Evolutionary conservation across 2,888 invertebrate genomes (phyloP).

Genomic region (Dasysyrphus albostriatus): DNA sequence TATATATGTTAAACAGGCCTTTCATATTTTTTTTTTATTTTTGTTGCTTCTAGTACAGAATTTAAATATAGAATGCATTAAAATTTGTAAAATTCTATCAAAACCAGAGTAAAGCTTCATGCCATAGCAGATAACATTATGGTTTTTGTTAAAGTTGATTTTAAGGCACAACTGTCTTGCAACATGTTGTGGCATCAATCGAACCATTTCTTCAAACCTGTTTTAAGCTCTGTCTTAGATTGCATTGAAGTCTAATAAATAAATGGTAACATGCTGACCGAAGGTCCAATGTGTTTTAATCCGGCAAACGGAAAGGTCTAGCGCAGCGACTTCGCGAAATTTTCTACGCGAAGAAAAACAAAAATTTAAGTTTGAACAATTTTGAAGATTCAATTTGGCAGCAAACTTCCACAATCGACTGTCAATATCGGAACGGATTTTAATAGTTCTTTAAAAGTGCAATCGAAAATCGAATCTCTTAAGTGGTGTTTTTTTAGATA

Average conservation of each 20-base stretch:
- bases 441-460: slow-evolving; percentile 10
- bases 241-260: slow-evolving; percentile 67
- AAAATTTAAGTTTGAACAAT: not conserved
- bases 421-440: not conserved
- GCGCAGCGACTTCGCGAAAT: slow-evolving; percentile 32
- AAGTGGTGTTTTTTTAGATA: slow-evolving; percentile 29
- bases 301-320: slow-evolving; percentile 62
- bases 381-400: not conserved
- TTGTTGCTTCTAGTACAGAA: no score
- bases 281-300: slow-evolving; percentile 58
- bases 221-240: slow-evolving; percentile 14
- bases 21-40: no score
- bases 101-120: no score
- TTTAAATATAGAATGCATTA: no score
- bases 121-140: no score
- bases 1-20: no score
- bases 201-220: slow-evolving; percentile 51
- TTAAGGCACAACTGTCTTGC: not conserved
- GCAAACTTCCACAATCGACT: not conserved
- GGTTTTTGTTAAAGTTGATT: not conserved
- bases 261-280: slow-evolving; percentile 51
- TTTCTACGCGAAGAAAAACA: slow-evolving; percentile 8
- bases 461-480: slow-evolving; percentile 9
- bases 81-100: no score
- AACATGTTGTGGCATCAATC: slow-evolving; percentile 47